phyloP scores from a whole-genome alignment of 2,888 invertebrate genomes.

The Agriotes lineatus region DNA sequence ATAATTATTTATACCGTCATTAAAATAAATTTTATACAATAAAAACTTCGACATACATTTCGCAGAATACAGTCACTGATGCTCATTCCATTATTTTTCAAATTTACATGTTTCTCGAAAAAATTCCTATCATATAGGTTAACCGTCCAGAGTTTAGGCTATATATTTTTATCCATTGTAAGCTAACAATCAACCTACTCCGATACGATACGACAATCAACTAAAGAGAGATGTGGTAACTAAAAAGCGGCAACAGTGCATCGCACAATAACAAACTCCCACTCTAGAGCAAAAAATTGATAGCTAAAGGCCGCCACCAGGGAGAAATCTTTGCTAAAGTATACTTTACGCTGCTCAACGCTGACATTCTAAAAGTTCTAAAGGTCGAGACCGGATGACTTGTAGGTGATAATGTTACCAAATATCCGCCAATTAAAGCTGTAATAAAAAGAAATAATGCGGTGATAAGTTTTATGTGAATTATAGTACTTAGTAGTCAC shows the following conservation, averaged over 20 bases:
- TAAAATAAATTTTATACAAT: conserved; percentile 9
- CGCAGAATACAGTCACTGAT: neutral
- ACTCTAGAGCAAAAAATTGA: conserved; percentile 16
- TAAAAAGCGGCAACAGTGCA: conserved; percentile 20
- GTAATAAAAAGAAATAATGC: neutral
- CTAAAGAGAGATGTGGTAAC: neutral
- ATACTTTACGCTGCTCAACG: neutral
- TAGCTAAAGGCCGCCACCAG: neutral
- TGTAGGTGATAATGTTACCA: neutral
- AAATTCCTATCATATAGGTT: neutral
- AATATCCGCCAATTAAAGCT: no score
- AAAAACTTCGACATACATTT: conserved; percentile 26
- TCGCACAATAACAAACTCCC: conserved; percentile 34
- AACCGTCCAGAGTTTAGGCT: neutral
- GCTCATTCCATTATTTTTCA: conserved; percentile 17
- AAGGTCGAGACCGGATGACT: neutral
- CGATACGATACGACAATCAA: conserved; percentile 1
- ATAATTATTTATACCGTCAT: neutral
- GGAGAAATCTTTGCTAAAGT: neutral
- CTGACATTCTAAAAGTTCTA: neutral
- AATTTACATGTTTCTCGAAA: conserved; percentile 21
- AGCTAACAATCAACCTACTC: conserved; percentile 6
- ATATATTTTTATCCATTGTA: conserved; percentile 6
- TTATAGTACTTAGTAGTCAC: no score
- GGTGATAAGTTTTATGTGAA: no score